phyloP scores from a whole-genome alignment of 2,797 vertebrate species.

The Amblyraja radiata region DNA sequence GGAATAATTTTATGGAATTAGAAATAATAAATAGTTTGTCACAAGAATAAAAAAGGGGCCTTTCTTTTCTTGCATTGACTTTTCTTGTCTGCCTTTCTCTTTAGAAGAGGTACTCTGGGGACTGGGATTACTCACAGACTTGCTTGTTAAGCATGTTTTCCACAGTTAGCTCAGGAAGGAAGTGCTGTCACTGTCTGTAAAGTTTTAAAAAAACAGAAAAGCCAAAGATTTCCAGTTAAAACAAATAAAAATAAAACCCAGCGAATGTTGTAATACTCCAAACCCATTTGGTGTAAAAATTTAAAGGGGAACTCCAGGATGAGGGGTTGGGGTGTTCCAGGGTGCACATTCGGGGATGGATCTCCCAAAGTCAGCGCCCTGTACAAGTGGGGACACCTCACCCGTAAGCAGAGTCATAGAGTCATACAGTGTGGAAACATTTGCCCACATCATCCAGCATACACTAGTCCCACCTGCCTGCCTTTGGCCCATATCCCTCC shows the following conservation, averaged over 20 bases:
- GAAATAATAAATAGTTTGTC: conserved; percentile 2
- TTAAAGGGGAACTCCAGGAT: background rate
- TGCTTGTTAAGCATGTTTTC: conserved; percentile 44
- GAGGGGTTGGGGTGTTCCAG: background rate
- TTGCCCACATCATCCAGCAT: no score
- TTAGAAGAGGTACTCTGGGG: conserved; percentile 10
- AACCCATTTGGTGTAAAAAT: no score
- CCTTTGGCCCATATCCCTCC: no score
- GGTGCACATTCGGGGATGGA: background rate
- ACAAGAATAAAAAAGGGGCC: background rate
- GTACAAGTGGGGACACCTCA: no score
- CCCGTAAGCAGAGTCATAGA: no score
- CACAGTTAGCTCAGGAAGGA: conserved; percentile 55
- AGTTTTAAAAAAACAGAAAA: conserved; percentile 52
- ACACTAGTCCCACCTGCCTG: no score
- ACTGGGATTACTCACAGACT: background rate
- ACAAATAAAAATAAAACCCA: conserved; percentile 32
- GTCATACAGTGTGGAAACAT: no score
- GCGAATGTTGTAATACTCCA: conserved; percentile 1
- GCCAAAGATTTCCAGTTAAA: conserved; percentile 47
- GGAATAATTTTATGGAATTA: background rate
- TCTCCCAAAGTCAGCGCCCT: background rate
- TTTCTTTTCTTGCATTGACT: background rate
- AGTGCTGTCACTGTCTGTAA: conserved; percentile 57
- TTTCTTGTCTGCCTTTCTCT: conserved; percentile 27